Evolutionary conservation across 1,140 invertebrate species (phyloP).

Genomic region (Microvelia longipes): DNA sequence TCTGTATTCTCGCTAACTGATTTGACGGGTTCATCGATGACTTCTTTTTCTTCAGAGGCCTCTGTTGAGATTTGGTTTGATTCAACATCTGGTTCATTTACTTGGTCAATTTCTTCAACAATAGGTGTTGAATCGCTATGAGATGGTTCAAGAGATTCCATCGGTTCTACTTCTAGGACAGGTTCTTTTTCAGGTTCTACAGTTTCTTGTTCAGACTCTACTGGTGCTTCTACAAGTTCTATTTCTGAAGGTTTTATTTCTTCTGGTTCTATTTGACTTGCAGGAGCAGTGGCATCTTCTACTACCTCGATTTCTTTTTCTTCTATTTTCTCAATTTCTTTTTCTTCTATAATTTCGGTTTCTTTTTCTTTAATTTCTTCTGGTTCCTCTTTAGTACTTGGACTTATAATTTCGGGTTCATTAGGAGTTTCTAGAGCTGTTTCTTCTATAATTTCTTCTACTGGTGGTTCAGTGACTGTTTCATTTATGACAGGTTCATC

Average conservation of each 20-base stretch:
- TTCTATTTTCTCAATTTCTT: conserved; percentile 3
- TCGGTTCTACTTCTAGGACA: conserved; percentile 1
- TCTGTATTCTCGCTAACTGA: neutral
- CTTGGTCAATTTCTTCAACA: neutral
- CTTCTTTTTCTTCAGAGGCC: neutral
- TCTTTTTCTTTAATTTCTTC: conserved; percentile 5
- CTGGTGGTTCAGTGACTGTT: neutral
- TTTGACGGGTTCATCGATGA: neutral
- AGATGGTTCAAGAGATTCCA: too few relatives aligned
- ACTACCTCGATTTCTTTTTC: conserved; percentile 5
- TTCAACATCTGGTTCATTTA: neutral
- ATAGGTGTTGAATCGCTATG: too few relatives aligned
- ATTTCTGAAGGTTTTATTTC: conserved; percentile 2
- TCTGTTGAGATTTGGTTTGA: neutral
- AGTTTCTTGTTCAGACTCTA: neutral
- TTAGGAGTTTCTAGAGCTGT: neutral
- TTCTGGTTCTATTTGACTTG: conserved; percentile 7
- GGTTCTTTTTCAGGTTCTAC: neutral
- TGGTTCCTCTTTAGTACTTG: conserved; percentile 4
- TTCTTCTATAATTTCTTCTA: conserved; percentile 5
- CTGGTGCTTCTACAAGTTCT: conserved; percentile 9
- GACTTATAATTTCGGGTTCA: conserved; percentile 2
- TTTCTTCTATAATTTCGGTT: conserved; percentile 3
- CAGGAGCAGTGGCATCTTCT: conserved; percentile 8
- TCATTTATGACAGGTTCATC: conserved; percentile 5